A percentile compares a stretch with the other conserved stretches of the same genome.
These are phyloP conservation scores for Megalops atlanticus DNA, from an alignment of 2,113 vertebrate species.

Conservation along the genomic window DNA sequence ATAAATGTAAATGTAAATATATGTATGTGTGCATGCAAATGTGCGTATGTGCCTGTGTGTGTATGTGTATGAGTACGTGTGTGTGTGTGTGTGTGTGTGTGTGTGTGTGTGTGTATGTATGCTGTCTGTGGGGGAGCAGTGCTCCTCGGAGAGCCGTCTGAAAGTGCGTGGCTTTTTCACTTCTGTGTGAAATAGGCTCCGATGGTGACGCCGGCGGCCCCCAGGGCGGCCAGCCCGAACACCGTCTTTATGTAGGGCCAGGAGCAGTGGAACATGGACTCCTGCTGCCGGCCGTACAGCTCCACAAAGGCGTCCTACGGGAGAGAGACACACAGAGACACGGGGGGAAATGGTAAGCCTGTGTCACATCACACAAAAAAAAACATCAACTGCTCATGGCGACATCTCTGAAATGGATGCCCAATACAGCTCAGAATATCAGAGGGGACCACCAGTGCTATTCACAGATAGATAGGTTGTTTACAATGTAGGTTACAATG, in stretches of 20 bases:
- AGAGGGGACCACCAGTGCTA: background rate
- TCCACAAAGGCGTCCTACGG: conserved; percentile 94
- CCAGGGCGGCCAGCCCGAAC: conserved; percentile 89
- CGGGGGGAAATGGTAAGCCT: background rate
- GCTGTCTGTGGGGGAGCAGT: background rate
- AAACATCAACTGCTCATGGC: background rate
- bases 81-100: conserved; percentile 5
- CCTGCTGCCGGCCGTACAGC: conserved; percentile 83
- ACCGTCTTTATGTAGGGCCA: conserved; percentile 95
- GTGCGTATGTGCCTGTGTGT: conserved; percentile 1
- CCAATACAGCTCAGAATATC: too few relatives aligned
- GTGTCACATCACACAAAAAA: background rate
- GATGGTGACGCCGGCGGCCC: conserved; percentile 92
- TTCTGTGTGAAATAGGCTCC: conserved; percentile 95
- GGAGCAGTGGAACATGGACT: conserved; percentile 84
- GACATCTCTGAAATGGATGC: background rate
- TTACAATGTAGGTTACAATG: too few relatives aligned
- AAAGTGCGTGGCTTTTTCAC: conserved; percentile 66
- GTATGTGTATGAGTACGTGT: conserved; percentile 5
- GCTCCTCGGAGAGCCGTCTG: background rate
- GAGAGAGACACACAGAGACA: background rate
- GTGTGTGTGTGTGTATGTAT: conserved; percentile 10
- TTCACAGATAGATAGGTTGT: background rate
- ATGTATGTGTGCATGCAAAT: too few relatives aligned
- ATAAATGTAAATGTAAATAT: too few relatives aligned